phyloP scores from a whole-genome alignment of 2,888 invertebrate genomes.

The Tenthredo livida region DNA sequence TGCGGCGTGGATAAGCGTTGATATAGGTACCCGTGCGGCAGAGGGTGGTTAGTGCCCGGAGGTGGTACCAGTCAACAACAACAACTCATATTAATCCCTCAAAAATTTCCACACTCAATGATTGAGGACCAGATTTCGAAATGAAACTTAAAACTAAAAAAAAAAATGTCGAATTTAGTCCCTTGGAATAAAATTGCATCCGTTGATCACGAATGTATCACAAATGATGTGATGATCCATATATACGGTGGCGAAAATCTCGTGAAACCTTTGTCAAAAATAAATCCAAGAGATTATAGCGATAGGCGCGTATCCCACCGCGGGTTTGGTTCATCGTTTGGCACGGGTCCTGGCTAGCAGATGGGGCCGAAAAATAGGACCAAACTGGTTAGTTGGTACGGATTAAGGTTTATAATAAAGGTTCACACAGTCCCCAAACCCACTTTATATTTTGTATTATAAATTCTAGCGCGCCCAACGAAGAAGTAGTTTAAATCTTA shows the following conservation, averaged over 20 bases:
- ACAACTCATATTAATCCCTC: conserved; percentile 4
- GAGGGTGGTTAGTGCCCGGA: background rate
- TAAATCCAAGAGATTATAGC: conserved; percentile 27
- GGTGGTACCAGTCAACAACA: conserved; percentile 30
- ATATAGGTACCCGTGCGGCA: background rate
- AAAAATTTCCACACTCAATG: background rate
- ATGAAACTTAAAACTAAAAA: background rate
- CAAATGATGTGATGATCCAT: background rate
- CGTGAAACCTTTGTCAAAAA: conserved; percentile 1
- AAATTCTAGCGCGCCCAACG: conserved; percentile 61
- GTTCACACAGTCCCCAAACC: conserved; percentile 53
- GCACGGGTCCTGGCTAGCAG: conserved; percentile 32
- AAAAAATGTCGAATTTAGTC: background rate
- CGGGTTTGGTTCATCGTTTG: conserved; percentile 14
- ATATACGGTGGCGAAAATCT: background rate
- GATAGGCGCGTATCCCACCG: conserved; percentile 29
- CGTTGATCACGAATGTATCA: background rate
- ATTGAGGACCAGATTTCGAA: background rate
- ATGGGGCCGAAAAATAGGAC: conserved; percentile 23
- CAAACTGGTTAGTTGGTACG: conserved; percentile 44
- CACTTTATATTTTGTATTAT: conserved; percentile 70
- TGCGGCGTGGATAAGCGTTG: conserved; percentile 17
- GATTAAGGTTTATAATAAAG: conserved; percentile 50
- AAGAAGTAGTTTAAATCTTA: conserved; percentile 36
- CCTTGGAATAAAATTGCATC: background rate